Conservation (phyloP, 2,888 invertebrate genomes). For the Polydrusus cervinus region DNA sequence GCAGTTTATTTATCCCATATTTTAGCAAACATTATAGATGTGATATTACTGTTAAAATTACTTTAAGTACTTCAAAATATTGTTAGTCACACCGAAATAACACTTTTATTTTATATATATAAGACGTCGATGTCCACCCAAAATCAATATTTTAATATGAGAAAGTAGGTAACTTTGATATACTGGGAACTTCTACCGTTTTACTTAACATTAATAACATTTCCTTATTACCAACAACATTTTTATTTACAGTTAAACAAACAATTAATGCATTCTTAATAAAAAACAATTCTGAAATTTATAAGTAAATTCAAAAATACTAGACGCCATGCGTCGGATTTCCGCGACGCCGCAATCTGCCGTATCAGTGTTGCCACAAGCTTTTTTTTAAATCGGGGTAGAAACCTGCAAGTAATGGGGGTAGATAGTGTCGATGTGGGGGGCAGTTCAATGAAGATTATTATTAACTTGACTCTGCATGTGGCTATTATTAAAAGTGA, state of each 20-base stretch:
- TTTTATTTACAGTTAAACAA: slow-evolving; percentile 38
- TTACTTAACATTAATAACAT: slow-evolving; percentile 16
- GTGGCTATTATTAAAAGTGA: too few relatives aligned
- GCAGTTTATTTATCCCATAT: not conserved
- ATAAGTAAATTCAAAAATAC: slow-evolving; percentile 55
- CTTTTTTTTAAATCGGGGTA: too few relatives aligned
- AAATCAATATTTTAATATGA: slow-evolving; percentile 67
- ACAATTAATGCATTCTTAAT: slow-evolving; percentile 33
- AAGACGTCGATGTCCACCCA: slow-evolving; percentile 62
- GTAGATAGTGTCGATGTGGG: too few relatives aligned
- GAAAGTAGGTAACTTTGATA: slow-evolving; percentile 61
- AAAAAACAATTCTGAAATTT: slow-evolving; percentile 50
- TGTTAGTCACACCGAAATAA: slow-evolving; percentile 17
- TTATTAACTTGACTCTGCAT: too few relatives aligned
- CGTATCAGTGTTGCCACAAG: too few relatives aligned
- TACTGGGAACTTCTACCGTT: slow-evolving; percentile 19
- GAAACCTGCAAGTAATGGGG: too few relatives aligned
- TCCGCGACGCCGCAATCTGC: slow-evolving; percentile 64
- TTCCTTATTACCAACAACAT: not conserved
- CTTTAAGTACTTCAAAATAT: slow-evolving; percentile 7
- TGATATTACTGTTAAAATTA: slow-evolving; percentile 17
- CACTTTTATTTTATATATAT: slow-evolving; percentile 54
- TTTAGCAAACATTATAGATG: not conserved
- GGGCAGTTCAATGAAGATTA: too few relatives aligned
- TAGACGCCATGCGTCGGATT: slow-evolving; percentile 65